Evolutionary conservation across 92 coral and sea anemone genomes (phyloP), one percentile per base, ranked within the genome.

Genomic region (Montipora capitata): DNA sequence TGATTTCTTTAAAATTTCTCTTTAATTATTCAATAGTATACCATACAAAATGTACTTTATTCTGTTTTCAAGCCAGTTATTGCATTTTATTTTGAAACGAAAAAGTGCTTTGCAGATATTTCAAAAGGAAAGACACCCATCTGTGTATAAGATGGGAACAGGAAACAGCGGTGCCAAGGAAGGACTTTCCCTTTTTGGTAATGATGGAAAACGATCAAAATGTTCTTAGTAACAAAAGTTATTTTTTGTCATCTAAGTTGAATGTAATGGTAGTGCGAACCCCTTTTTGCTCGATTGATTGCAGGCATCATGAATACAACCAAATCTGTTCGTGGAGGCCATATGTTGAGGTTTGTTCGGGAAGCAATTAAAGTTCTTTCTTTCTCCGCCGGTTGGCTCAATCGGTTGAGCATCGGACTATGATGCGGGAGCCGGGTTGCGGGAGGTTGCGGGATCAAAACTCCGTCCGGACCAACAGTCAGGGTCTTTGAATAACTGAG

Each of bases 141-240:
- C 99, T 69, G 99, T 95, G 43, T 97, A 94, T 72, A 97, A 97
- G 80, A 92, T 92, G 71, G 99, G 98, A 58, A 85, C 95, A 10
- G 94, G 94, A 4, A 85, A 65, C 82, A 93, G 94, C 62, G 92
- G 98, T 76, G 85, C 97, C 3, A 97, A 97, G 78, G 99, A 97
- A 87, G 99, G 99, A 66, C 95, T 97, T 10, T 95, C 98, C 51
- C 96, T 97, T 54, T 97, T 92, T 89, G 99, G 99, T 97, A 81
- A 78, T 38, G 2, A 12, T 5, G 10, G 6, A 71, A 15, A 16
- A 3, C 56, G 15, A 61, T 14, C 7, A 0, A 54, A 9, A 54
- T 6, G 14, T 6, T 54, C 10, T 54, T 54, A 54, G 61, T 12
- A 54, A 54, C 10, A 12, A 7, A 54, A 54, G 14, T 54, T 27